Conservation (phyloP, 2,113 vertebrate genomes). For the Malurus elegans region DNA sequence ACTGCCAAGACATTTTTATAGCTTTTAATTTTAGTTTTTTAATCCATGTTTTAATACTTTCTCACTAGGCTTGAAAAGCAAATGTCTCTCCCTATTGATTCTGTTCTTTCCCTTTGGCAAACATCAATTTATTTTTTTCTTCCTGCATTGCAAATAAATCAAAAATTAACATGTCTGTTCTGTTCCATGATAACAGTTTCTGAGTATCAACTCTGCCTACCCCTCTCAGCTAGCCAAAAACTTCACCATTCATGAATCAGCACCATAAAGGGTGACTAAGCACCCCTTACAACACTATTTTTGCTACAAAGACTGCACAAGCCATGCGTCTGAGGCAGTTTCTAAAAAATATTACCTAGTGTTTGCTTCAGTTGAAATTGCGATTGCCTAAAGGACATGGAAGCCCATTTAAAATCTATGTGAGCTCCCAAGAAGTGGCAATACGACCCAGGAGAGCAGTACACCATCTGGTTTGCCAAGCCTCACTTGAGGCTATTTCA, state of each 20-base stretch:
- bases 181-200: background rate
- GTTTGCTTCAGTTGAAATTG: background rate
- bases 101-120: conserved; percentile 23
- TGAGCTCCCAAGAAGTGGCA: background rate
- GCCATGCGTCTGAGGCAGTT: background rate
- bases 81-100: conserved; percentile 20
- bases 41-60: background rate
- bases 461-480: background rate
- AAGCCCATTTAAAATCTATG: background rate
- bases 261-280: background rate
- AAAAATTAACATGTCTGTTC: conserved; percentile 1
- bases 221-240: background rate
- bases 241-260: background rate
- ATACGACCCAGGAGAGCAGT: background rate
- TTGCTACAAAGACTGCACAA: background rate
- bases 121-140: background rate
- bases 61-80: background rate
- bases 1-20: conserved; percentile 21
- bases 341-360: background rate
- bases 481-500: background rate
- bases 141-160: background rate
- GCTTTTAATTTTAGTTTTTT: conserved; percentile 11
- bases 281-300: background rate
- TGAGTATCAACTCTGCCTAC: background rate
- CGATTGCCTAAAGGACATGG: background rate